These are phyloP conservation scores for Syritta pipiens DNA, from an alignment of 2,888 invertebrate species.

Conservation along the genomic window DNA sequence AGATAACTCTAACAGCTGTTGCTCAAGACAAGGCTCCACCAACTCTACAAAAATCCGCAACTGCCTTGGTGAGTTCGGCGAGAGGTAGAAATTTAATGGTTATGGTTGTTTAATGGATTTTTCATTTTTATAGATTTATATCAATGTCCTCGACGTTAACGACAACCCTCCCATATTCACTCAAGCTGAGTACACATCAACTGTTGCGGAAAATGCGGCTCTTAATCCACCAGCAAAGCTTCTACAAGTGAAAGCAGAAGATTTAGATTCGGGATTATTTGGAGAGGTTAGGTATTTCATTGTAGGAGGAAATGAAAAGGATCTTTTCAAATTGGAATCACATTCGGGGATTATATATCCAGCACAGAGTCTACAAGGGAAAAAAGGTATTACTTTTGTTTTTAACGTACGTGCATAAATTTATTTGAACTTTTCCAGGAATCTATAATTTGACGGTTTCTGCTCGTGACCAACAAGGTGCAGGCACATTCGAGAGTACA, in stretches of 20 bases:
- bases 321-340: conserved; percentile 86
- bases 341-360: conserved; percentile 91
- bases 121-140: conserved; percentile 81
- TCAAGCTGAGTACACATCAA: conserved; percentile 87
- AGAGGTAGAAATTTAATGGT: background rate
- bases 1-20: conserved; percentile 87
- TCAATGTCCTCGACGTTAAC: conserved; percentile 91
- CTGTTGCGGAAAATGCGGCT: conserved; percentile 90
- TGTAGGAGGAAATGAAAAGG: conserved; percentile 84
- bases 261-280: conserved; percentile 88
- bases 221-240: conserved; percentile 90
- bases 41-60: conserved; percentile 84
- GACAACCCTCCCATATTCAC: conserved; percentile 92
- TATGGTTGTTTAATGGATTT: background rate
- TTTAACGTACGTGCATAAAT: background rate
- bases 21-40: conserved; percentile 90
- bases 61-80: conserved; percentile 85
- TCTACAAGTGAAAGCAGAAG: conserved; percentile 86
- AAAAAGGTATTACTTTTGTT: conserved; percentile 75
- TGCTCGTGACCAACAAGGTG: conserved; percentile 87
- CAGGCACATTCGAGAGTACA: conserved; percentile 83
- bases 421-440: conserved; percentile 68
- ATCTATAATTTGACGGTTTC: conserved; percentile 84
- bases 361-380: conserved; percentile 85
- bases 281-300: conserved; percentile 89